Conservation (phyloP, 92 coral and sea anemone species). For the Paragorgia papillata region DNA sequence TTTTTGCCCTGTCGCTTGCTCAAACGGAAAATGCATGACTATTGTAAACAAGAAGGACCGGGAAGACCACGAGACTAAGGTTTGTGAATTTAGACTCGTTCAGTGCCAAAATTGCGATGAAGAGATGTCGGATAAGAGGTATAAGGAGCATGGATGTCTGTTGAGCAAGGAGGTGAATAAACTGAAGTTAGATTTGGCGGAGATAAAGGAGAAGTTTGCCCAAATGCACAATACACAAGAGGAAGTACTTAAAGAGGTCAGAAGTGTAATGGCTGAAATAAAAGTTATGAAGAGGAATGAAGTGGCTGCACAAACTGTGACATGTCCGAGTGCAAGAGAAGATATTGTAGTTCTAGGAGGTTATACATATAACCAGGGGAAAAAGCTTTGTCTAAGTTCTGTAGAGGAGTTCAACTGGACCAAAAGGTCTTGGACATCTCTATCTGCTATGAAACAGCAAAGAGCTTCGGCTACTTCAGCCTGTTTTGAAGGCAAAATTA, state of each 20-base stretch:
- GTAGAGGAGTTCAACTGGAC: neutral
- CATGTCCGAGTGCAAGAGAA: neutral
- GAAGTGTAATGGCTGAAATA: neutral
- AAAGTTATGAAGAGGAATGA: neutral
- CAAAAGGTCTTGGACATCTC: neutral
- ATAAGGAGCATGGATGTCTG: neutral
- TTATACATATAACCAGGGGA: neutral
- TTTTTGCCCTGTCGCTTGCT: neutral
- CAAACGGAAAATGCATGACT: conserved; percentile 5
- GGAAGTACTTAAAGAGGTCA: neutral
- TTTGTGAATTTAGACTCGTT: conserved; percentile 2
- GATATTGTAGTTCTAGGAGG: neutral
- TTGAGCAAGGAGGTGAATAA: neutral
- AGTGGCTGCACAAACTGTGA: too few species aligned
- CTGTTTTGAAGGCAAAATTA: neutral
- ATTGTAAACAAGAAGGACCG: neutral
- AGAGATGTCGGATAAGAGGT: neutral
- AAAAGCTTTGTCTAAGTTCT: too few species aligned
- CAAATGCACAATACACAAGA: neutral
- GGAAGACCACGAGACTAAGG: neutral
- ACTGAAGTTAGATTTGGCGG: neutral
- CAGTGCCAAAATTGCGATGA: conserved; percentile 7
- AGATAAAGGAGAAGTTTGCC: neutral
- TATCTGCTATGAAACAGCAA: neutral
- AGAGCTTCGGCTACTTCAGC: neutral